Evolutionary conservation across 37 sponge, comb jelly and placozoan genomes (phyloP).

Genomic region (Amphimedon queenslandica): DNA sequence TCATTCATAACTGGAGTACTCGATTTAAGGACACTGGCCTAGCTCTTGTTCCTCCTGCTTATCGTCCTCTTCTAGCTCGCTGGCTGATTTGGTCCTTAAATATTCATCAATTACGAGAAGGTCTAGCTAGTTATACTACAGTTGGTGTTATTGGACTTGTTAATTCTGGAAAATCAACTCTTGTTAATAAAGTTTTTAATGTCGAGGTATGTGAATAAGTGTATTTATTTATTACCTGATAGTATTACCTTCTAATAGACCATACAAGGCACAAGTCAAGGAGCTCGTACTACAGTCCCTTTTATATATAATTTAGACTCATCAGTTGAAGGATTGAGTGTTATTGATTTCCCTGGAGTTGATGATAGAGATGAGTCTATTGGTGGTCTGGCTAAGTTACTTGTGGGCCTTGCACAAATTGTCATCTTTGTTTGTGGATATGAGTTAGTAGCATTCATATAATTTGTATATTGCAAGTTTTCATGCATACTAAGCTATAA

Average conservation of each 20-base stretch:
- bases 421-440: constrained; percentile 33
- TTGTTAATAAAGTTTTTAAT: constrained; percentile 17
- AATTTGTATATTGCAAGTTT: neutral
- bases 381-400: constrained; percentile 13
- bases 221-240: too few species aligned
- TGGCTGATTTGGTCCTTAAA: constrained; percentile 27
- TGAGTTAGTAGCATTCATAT: constrained; percentile 9
- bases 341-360: constrained; percentile 55
- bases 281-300: constrained; percentile 32
- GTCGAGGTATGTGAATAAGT: constrained; percentile 18
- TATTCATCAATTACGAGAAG: constrained; percentile 20
- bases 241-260: too few species aligned
- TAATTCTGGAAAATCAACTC: constrained; percentile 29
- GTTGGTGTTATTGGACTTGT: constrained; percentile 26
- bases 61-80: constrained; percentile 14
- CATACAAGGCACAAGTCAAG: constrained; percentile 23
- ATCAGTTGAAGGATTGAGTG: constrained; percentile 17
- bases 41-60: constrained; percentile 3
- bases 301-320: constrained; percentile 40
- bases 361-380: constrained; percentile 29
- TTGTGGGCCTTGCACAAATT: constrained; percentile 23
- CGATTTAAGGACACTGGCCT: constrained; percentile 3
- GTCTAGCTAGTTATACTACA: constrained; percentile 21
- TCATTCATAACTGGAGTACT: constrained; percentile 8
- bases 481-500: too few species aligned